Conservation (phyloP, 92 coral and sea anemone genomes). For the Porites cylindrica region DNA sequence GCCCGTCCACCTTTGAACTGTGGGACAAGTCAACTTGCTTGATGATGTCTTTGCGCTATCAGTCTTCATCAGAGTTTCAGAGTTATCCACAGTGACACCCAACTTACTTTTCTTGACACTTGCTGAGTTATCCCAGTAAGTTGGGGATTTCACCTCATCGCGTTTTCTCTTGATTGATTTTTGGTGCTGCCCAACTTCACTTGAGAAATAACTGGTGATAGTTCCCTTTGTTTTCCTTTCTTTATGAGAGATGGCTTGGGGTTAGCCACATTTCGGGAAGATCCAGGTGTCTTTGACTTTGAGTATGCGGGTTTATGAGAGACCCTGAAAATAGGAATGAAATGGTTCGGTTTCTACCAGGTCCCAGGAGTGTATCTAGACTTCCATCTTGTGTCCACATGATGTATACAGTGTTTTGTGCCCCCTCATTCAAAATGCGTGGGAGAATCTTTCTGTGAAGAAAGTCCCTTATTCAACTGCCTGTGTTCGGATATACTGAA, state of each 20-base stretch:
- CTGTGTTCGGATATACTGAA: slow-evolving; percentile 44
- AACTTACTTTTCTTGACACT: slow-evolving; percentile 2
- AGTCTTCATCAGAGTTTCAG: slow-evolving; percentile 6
- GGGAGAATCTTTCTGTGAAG: slow-evolving; percentile 19
- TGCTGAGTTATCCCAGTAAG: background rate
- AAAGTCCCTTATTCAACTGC: slow-evolving; percentile 8
- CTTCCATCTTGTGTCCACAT: slow-evolving; percentile 39
- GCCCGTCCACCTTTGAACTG: slow-evolving; percentile 3
- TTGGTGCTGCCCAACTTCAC: background rate
- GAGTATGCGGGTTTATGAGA: background rate
- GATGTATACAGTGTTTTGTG: slow-evolving; percentile 32
- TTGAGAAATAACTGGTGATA: slow-evolving; percentile 37
- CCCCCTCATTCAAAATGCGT: background rate
- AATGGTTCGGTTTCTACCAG: slow-evolving; percentile 40
- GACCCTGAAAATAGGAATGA: slow-evolving; percentile 14
- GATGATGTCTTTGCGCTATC: slow-evolving; percentile 18
- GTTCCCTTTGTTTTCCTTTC: background rate
- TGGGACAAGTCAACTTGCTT: slow-evolving; percentile 8
- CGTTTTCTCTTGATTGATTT: background rate
- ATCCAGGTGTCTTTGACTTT: background rate
- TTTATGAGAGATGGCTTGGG: background rate
- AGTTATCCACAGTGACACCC: background rate
- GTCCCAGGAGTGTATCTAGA: slow-evolving; percentile 20
- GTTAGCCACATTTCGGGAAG: background rate
- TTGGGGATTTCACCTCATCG: background rate